Conservation (phyloP, 2,888 invertebrate genomes). For the Acanthoscelides obtectus region DNA sequence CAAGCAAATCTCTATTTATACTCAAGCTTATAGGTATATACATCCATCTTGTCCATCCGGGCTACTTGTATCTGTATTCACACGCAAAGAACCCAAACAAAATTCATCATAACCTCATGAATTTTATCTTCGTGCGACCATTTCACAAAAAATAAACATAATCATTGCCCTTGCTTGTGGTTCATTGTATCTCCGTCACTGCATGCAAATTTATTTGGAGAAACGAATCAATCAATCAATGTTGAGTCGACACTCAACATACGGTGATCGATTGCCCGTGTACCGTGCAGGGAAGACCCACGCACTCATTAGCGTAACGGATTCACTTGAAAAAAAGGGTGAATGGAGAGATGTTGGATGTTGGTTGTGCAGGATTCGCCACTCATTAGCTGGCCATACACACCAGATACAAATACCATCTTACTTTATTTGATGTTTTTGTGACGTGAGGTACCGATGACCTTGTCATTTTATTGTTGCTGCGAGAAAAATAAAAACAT, state of each 20-base stretch:
- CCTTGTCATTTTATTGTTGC: too few species aligned
- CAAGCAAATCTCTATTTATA: too few species aligned
- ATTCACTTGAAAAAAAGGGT: background rate
- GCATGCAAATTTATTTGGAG: slow-evolving; percentile 34
- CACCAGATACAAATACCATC: too few species aligned
- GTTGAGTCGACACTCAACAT: slow-evolving; percentile 18
- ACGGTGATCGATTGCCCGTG: background rate
- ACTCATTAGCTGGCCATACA: too few species aligned
- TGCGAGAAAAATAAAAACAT: too few species aligned
- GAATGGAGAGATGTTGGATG: background rate
- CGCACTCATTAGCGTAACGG: background rate
- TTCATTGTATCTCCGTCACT: slow-evolving; percentile 11
- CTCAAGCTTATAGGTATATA: too few species aligned
- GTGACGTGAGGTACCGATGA: too few species aligned
- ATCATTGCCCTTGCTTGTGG: background rate
- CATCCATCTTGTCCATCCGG: background rate
- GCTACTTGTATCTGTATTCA: background rate
- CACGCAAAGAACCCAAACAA: background rate
- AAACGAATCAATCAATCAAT: slow-evolving; percentile 35
- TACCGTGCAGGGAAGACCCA: background rate
- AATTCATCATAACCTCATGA: background rate
- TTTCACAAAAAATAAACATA: background rate
- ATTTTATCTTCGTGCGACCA: background rate
- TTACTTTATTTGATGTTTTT: too few species aligned
- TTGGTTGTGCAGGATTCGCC: background rate